phyloP scores from a whole-genome alignment of 2,888 invertebrate genomes.

The Acanthococcus lagerstroemiae region DNA sequence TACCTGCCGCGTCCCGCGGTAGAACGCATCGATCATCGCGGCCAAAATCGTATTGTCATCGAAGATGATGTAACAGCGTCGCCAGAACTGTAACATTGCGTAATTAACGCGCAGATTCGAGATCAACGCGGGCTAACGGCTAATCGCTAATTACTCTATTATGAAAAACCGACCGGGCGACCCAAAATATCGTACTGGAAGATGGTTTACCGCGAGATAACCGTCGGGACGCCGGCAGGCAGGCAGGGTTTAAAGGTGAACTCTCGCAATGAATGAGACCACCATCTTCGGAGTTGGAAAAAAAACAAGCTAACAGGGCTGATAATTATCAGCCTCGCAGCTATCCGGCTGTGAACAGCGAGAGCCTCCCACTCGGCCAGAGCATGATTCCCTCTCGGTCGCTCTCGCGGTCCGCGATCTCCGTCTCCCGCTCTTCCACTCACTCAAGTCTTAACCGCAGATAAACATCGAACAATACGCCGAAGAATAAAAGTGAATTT shows the following conservation, averaged over 20 bases:
- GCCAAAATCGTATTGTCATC: too few relatives aligned
- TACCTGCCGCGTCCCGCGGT: too few relatives aligned
- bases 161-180: slow-evolving; percentile 7
- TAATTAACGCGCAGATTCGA: neutral
- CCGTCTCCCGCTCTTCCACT: neutral
- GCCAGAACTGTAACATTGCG: too few relatives aligned
- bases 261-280: slow-evolving; percentile 20
- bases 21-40: too few relatives aligned
- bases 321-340: slow-evolving; percentile 26
- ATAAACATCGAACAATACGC: slow-evolving; percentile 22
- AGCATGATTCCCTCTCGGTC: neutral
- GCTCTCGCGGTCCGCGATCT: neutral
- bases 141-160: slow-evolving; percentile 16
- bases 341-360: slow-evolving; percentile 24
- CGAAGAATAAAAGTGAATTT: slow-evolving; percentile 24
- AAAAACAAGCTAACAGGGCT: slow-evolving; percentile 20
- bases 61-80: too few relatives aligned
- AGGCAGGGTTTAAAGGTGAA: slow-evolving; percentile 16
- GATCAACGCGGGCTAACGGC: slow-evolving; percentile 4
- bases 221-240: neutral
- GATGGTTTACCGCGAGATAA: slow-evolving; percentile 19
- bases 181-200: slow-evolving; percentile 2
- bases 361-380: slow-evolving; percentile 24
- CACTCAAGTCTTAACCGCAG: neutral
- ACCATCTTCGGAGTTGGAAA: slow-evolving; percentile 18